Base-by-base conservation (phyloP, 2,113 vertebrate species). In the Rhinichthys klamathensis region DNA sequence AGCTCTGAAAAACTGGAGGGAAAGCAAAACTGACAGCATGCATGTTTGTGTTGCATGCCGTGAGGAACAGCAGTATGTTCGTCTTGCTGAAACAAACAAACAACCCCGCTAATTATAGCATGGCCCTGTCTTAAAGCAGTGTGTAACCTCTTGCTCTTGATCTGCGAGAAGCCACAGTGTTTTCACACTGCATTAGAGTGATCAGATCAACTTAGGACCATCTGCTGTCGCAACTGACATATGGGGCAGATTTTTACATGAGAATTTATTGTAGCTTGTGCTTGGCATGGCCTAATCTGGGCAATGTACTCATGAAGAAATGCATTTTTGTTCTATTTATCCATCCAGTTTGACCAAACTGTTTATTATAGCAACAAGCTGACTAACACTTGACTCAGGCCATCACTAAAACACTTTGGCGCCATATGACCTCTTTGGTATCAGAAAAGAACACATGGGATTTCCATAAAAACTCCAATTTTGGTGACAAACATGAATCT, bases 91-190 rank as follows among this genome's bases (percentile, higher is more conserved):
- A 5, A 58, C 69, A 84, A 83, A 83, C 35, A 72, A 84, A 83
- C 81, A 60, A 73, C 23, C 35, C 56, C 2, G 35, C 32, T 41
- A 32, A 60, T 79, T 41, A 63, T 63, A 84, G 30, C 60, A n/a
- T 69, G 23, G 63, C 74, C 60, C 25, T 1, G 9, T 51, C 69
- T 56, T 65, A 61, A 67, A 30, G n/a, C 15, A 30, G 69, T 30
- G 82, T 25, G 72, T 61, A 46, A 83, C 72, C 82, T 74, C 82
- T 23, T 60, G 54, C 54, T n/a, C 76, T 78, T 78, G 54, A 58
- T 78, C 54, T 60, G 76, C 6, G 3, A 41, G 72, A 61, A 79
- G 76, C 54, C 54, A 38, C 30, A 61, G 21, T 25, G 76, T 60
- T 79, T 79, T 79, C 38, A 38, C 30, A 18, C 23, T 44, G 56